Conservation (phyloP, 2,113 vertebrate species). For the Sylvietta virens region DNA sequence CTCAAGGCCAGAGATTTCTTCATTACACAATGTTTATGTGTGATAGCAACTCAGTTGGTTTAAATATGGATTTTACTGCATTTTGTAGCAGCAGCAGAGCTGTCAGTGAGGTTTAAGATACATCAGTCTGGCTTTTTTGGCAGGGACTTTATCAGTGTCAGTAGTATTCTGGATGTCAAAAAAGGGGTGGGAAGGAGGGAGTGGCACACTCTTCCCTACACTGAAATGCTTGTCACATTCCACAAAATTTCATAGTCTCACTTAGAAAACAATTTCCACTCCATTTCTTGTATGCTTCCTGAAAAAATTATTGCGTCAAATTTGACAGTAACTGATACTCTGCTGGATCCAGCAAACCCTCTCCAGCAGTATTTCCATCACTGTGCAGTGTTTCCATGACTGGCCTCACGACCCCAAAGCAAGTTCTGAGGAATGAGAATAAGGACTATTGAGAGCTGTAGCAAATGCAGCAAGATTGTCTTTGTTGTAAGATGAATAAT, state of each 20-base stretch:
- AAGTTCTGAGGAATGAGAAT: background rate
- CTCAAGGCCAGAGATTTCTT: background rate
- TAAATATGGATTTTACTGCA: background rate
- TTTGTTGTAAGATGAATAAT: background rate
- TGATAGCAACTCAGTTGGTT: background rate
- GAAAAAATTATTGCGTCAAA: conserved; percentile 25
- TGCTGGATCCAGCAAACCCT: background rate
- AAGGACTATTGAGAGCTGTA: background rate
- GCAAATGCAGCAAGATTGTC: background rate
- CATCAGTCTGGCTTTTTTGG: background rate
- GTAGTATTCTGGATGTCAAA: background rate
- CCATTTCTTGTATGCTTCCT: conserved; percentile 4
- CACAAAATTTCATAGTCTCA: background rate
- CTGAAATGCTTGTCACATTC: background rate
- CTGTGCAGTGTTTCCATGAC: background rate
- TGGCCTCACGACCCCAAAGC: background rate
- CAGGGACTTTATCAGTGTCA: background rate
- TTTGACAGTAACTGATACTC: conserved; percentile 3
- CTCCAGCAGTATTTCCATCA: background rate
- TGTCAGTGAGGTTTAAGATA: background rate
- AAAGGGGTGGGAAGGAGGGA: conserved; percentile 11
- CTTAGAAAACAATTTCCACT: conserved; percentile 16
- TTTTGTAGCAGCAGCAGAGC: background rate
- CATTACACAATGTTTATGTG: background rate
- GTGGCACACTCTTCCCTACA: background rate